Evolutionary conservation across 2,113 vertebrate species (phyloP).

Genomic region (Tamias sibiricus): DNA sequence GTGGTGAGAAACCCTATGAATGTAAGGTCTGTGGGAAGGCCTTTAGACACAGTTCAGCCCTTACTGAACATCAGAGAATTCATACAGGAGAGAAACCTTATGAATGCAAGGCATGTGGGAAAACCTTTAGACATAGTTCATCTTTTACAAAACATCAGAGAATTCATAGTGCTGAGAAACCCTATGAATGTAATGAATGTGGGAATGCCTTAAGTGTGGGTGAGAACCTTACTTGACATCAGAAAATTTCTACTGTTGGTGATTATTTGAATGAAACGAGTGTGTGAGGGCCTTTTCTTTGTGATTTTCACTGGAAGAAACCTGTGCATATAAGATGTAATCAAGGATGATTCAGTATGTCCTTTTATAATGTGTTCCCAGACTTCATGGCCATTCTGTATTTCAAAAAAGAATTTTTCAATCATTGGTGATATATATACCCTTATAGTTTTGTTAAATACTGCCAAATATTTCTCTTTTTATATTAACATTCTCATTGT

Average conservation of each 20-base stretch:
- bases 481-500: not conserved
- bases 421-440: not conserved
- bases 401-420: not conserved
- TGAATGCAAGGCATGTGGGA: conserved; percentile 53
- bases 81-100: conserved; percentile 67
- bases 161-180: conserved; percentile 58
- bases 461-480: not conserved
- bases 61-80: conserved; percentile 68
- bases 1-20: conserved; percentile 60
- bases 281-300: not conserved
- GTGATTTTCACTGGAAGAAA: conserved; percentile 20
- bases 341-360: not conserved
- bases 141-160: conserved; percentile 46
- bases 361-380: not conserved
- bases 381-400: not conserved
- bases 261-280: conserved; percentile 1
- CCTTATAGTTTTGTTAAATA: not conserved
- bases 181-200: conserved; percentile 60
- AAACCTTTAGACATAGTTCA: conserved; percentile 51
- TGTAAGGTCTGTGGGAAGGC: conserved; percentile 64
- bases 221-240: not conserved
- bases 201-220: conserved; percentile 13
- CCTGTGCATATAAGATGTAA: not conserved
- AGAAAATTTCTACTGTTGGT: not conserved
- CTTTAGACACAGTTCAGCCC: conserved; percentile 52